Conservation (phyloP, 2,888 invertebrate genomes). For the Deroplatys truncata region DNA sequence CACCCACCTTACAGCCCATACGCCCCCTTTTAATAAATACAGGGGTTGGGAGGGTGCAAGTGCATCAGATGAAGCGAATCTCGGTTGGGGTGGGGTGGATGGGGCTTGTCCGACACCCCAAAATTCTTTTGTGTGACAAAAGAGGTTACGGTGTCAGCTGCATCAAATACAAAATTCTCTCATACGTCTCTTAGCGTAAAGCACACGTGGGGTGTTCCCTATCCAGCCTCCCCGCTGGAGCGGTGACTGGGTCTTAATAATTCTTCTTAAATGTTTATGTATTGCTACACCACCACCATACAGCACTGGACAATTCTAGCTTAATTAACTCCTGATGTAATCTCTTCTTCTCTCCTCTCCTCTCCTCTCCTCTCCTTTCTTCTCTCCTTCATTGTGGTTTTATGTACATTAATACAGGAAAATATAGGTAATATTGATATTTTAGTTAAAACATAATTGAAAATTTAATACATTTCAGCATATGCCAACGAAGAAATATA, state of each 20-base stretch:
- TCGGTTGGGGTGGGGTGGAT: not conserved
- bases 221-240: slow-evolving; percentile 14
- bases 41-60: slow-evolving; percentile 14
- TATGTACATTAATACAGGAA: too few relatives aligned
- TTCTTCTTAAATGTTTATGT: not conserved
- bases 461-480: too few relatives aligned
- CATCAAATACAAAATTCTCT: slow-evolving; percentile 29
- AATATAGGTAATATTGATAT: too few relatives aligned
- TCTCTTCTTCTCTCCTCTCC: not conserved
- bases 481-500: too few relatives aligned
- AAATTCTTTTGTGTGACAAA: slow-evolving; percentile 13
- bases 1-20: slow-evolving; percentile 2
- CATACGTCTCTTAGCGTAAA: slow-evolving; percentile 20
- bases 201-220: not conserved
- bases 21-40: slow-evolving; percentile 21
- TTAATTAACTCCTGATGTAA: too few relatives aligned
- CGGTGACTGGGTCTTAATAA: slow-evolving; percentile 29
- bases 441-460: too few relatives aligned
- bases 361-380: not conserved
- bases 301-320: not conserved
- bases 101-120: slow-evolving; percentile 15
- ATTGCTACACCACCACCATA: not conserved
- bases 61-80: slow-evolving; percentile 10
- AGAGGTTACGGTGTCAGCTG: slow-evolving; percentile 36
- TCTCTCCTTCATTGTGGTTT: too few relatives aligned